Conservation (phyloP, 2,888 invertebrate genomes). For the Ochropleura leucogaster region DNA sequence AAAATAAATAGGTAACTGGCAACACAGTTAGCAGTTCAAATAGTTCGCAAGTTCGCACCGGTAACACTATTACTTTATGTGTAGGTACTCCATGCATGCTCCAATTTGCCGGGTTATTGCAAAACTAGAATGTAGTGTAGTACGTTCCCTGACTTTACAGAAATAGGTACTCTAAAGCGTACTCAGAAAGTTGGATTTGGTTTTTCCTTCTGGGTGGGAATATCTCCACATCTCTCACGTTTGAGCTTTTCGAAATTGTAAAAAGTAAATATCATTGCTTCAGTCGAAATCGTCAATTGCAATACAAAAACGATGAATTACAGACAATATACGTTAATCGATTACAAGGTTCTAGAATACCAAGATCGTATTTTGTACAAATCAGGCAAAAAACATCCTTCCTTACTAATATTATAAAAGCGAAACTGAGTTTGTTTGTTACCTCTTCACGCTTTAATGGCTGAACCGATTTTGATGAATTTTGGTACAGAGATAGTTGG, state of each 20-base stretch:
- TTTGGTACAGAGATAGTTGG: too few species aligned
- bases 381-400: too few species aligned
- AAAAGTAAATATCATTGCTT: neutral
- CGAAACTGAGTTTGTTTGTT: too few species aligned
- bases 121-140: neutral
- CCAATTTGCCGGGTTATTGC: neutral
- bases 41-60: constrained; percentile 58
- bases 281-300: neutral
- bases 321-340: neutral
- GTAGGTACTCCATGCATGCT: neutral
- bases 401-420: too few species aligned
- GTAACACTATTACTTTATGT: constrained; percentile 40
- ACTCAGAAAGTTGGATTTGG: neutral
- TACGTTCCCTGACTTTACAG: neutral
- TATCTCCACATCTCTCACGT: neutral
- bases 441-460: too few species aligned
- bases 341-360: too few species aligned
- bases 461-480: too few species aligned
- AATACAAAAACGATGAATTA: neutral
- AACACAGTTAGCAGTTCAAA: constrained; percentile 69
- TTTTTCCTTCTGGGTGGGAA: neutral
- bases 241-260: neutral
- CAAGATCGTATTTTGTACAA: too few species aligned
- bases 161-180: neutral
- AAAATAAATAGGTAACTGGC: constrained; percentile 63